These are phyloP conservation scores for Parnassius mnemosyne DNA, from an alignment of 2,888 invertebrate species.

Conservation along the genomic window DNA sequence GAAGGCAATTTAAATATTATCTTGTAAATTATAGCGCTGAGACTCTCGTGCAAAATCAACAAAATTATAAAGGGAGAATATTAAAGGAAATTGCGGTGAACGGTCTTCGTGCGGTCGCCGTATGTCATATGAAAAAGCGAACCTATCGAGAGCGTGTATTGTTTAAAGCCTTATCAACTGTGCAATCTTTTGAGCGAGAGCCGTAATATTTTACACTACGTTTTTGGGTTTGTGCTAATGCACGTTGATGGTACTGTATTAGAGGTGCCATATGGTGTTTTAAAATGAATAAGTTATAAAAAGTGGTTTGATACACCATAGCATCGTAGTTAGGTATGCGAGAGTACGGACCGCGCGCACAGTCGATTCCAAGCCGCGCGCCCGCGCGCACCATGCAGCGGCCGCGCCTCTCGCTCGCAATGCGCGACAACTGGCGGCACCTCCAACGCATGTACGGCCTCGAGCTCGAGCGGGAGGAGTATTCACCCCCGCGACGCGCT, in stretches of 20 bases:
- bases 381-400: constrained; percentile 77
- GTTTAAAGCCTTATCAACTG: not conserved
- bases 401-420: constrained; percentile 75
- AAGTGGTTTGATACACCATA: constrained; percentile 37
- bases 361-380: constrained; percentile 65
- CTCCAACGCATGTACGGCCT: constrained; percentile 75
- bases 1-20: constrained; percentile 2
- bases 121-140: constrained; percentile 17
- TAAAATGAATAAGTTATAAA: constrained; percentile 26
- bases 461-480: constrained; percentile 58
- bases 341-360: constrained; percentile 37
- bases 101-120: constrained; percentile 9
- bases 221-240: too few relatives aligned
- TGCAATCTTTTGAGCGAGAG: too few relatives aligned
- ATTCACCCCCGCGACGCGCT: constrained; percentile 62
- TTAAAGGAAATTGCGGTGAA: constrained; percentile 17
- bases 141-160: not conserved
- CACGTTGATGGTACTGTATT: too few relatives aligned
- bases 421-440: constrained; percentile 79
- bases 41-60: not conserved
- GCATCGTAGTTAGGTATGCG: constrained; percentile 27
- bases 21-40: constrained; percentile 1
- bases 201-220: too few relatives aligned
- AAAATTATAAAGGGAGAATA: constrained; percentile 8
- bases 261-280: not conserved